Evolutionary conservation across 2,888 invertebrate genomes (phyloP).

Genomic region (Amiota minor): DNA sequence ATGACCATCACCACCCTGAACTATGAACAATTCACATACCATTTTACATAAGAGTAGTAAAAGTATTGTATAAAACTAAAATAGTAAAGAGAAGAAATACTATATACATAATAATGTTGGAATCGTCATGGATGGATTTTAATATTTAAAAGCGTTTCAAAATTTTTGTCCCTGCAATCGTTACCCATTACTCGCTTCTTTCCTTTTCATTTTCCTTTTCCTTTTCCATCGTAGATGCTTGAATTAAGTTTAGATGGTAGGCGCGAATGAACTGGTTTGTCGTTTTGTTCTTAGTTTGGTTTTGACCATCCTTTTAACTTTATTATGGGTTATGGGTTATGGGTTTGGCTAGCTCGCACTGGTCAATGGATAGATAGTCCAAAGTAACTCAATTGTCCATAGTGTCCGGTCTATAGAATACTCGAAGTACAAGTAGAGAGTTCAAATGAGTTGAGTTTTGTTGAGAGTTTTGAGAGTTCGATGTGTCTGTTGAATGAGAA

Average conservation of each 20-base stretch:
- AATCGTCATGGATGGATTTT: constrained; percentile 69
- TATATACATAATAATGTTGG: constrained; percentile 56
- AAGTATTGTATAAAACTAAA: too few species aligned
- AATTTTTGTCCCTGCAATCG: constrained; percentile 48
- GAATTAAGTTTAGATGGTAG: background rate
- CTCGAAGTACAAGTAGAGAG: too few species aligned
- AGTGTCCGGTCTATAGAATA: background rate
- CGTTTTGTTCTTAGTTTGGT: too few species aligned
- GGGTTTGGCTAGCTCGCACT: constrained; percentile 5
- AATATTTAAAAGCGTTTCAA: constrained; percentile 71
- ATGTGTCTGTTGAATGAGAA: too few species aligned
- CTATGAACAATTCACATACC: background rate
- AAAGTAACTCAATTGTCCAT: constrained; percentile 23
- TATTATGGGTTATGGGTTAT: background rate
- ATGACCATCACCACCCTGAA: too few species aligned
- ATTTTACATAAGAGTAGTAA: background rate
- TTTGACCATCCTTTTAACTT: too few species aligned
- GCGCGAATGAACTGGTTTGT: constrained; percentile 19
- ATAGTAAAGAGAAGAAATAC: too few species aligned
- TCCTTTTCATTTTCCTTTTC: too few species aligned
- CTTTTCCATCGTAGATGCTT: too few species aligned
- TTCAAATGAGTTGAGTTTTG: too few species aligned
- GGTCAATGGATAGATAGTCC: background rate
- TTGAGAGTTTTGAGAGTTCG: too few species aligned
- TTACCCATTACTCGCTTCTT: too few species aligned